Conservation (phyloP, 92 coral and sea anemone genomes). For the Ricordea florida region DNA sequence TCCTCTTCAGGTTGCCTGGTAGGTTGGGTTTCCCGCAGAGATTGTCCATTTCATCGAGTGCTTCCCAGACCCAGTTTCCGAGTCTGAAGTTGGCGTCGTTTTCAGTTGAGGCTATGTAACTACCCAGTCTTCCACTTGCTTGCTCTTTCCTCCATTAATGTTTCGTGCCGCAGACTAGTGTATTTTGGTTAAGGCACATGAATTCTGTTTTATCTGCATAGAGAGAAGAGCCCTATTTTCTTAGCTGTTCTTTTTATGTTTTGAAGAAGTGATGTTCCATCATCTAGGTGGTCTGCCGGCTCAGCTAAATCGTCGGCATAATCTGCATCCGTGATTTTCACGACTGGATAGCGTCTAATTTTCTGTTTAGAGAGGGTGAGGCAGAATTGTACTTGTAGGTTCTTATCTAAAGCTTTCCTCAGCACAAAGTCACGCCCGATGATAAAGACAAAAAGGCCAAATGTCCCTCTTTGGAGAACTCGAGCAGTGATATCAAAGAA, state of each 20-base stretch:
- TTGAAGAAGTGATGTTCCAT: conserved; percentile 33
- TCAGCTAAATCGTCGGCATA: conserved; percentile 49
- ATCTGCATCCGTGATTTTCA: conserved; percentile 49
- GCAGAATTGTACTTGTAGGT: conserved; percentile 10
- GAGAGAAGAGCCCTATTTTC: conserved; percentile 7
- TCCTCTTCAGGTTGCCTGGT: conserved; percentile 12
- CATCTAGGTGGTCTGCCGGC: conserved; percentile 2
- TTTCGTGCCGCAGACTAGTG: not conserved
- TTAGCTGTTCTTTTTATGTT: conserved; percentile 9
- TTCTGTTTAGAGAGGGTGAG: conserved; percentile 13
- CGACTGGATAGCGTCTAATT: conserved; percentile 29
- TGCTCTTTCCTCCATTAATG: too few species aligned
- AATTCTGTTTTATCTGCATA: conserved; percentile 27
- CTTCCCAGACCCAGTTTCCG: conserved; percentile 38
- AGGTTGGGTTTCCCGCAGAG: conserved; percentile 32
- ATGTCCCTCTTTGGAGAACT: conserved; percentile 15
- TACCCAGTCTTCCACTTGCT: too few species aligned
- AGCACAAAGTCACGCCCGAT: conserved; percentile 43
- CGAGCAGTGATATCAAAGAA: conserved; percentile 11
- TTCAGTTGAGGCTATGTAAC: conserved; percentile 45
- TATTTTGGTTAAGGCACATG: conserved; percentile 9
- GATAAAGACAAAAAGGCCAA: conserved; percentile 41
- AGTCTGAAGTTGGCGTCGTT: conserved; percentile 27
- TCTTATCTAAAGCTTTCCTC: conserved; percentile 14
- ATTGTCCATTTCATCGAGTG: conserved; percentile 16